A percentile compares a stretch with the other conserved stretches of the same genome.
phyloP scores from a whole-genome alignment of 2,113 vertebrate species.

The Sinocyclocheilus maitianheensis region DNA sequence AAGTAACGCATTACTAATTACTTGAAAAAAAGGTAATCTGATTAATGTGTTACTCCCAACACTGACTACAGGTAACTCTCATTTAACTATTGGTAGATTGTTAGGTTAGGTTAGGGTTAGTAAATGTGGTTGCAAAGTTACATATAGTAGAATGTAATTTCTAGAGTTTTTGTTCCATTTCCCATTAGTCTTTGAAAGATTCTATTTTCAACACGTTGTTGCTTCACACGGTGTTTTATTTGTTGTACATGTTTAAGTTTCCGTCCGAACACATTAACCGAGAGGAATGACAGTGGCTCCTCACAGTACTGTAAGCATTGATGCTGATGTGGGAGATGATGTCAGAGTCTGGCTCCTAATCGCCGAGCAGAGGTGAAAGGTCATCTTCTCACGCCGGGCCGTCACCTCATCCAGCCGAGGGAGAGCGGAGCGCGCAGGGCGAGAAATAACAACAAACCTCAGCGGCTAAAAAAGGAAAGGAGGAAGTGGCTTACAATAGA shows the following conservation, averaged over 20 bases:
- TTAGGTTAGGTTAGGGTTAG: too few relatives aligned
- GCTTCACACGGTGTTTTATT: too few relatives aligned
- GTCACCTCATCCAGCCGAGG: conserved; percentile 60
- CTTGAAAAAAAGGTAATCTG: too few relatives aligned
- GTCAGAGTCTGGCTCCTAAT: background rate
- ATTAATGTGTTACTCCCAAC: background rate
- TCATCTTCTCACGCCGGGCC: conserved; percentile 69
- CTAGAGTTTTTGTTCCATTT: background rate
- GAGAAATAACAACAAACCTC: conserved; percentile 73
- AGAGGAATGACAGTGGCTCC: background rate
- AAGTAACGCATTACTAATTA: too few relatives aligned
- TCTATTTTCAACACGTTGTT: too few relatives aligned
- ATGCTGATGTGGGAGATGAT: background rate
- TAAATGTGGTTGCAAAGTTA: too few relatives aligned
- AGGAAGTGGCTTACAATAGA: conserved; percentile 95
- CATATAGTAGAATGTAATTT: too few relatives aligned
- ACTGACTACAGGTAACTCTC: background rate
- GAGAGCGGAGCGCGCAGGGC: conserved; percentile 58
- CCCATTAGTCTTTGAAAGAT: background rate
- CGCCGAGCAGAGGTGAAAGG: conserved; percentile 57
- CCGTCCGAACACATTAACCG: background rate
- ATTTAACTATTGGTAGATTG: background rate
- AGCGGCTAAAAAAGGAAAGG: conserved; percentile 79
- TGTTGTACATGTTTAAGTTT: background rate
- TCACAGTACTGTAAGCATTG: background rate